phyloP scores from a whole-genome alignment of 2,888 invertebrate genomes.

The Leptinotarsa tumamoca region DNA sequence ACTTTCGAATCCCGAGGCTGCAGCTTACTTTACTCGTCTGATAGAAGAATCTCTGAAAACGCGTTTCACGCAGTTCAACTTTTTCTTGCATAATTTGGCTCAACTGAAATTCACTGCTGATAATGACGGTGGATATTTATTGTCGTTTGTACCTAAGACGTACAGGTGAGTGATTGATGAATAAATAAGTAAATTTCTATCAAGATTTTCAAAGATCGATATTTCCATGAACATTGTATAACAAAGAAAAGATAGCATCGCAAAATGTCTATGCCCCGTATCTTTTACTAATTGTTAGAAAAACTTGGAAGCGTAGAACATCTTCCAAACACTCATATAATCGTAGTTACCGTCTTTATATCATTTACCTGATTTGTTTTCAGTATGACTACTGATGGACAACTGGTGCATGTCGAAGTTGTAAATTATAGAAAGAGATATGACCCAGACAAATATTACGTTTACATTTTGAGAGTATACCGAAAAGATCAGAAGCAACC shows the following conservation, averaged over 20 bases:
- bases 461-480: conserved; percentile 87
- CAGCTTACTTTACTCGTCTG: conserved; percentile 94
- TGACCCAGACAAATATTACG: conserved; percentile 97
- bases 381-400: conserved; percentile 91
- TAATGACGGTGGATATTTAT: conserved; percentile 81
- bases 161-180: conserved; percentile 80
- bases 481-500: conserved; percentile 89
- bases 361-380: conserved; percentile 37
- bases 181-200: not conserved
- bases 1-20: conserved; percentile 93
- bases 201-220: not conserved
- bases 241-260: too few relatives aligned
- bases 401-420: conserved; percentile 85
- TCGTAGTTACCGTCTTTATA: not conserved
- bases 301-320: too few relatives aligned
- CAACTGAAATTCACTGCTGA: conserved; percentile 87
- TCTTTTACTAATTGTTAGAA: too few relatives aligned
- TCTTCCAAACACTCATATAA: too few relatives aligned
- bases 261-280: too few relatives aligned
- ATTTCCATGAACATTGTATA: too few relatives aligned
- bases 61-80: conserved; percentile 96
- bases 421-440: conserved; percentile 94
- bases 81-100: conserved; percentile 89
- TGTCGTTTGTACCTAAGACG: conserved; percentile 94
- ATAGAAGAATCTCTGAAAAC: conserved; percentile 95